Conservation (phyloP, 2,113 vertebrate species). For the Todiramphus chloris region DNA sequence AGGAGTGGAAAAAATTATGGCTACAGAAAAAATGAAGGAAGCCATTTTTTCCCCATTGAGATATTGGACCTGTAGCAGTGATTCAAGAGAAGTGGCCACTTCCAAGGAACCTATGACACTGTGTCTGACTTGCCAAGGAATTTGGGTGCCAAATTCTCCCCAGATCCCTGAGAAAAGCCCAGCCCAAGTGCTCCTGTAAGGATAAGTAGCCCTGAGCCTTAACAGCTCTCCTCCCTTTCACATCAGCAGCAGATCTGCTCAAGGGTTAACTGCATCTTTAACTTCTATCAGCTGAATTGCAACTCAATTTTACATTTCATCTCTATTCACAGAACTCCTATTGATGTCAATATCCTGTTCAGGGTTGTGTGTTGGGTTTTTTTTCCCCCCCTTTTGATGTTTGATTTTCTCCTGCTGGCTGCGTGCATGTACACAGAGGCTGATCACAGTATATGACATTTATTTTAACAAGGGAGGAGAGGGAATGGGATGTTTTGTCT, state of each 20-base stretch:
- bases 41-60: background rate
- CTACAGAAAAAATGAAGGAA: background rate
- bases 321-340: conserved; percentile 20
- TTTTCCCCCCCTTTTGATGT: conserved; percentile 35
- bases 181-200: background rate
- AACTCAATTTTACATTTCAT: conserved; percentile 30
- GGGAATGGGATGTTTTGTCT: conserved; percentile 10
- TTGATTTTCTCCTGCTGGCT: conserved; percentile 55
- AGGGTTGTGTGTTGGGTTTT: background rate
- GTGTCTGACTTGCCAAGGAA: background rate
- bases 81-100: background rate
- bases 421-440: background rate
- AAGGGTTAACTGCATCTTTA: conserved; percentile 6
- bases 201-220: background rate
- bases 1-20: background rate
- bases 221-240: background rate
- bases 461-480: background rate
- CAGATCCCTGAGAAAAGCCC: background rate
- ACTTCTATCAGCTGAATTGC: background rate
- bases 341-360: conserved; percentile 56
- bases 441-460: conserved; percentile 43
- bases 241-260: background rate
- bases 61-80: background rate
- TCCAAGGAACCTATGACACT: background rate
- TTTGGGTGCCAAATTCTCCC: background rate